Percentiles rank a stretch among this genome's conserved stretches.
Evolutionary conservation across 2,888 invertebrate species (phyloP).

Genomic region (Parasteatoda lunata): DNA sequence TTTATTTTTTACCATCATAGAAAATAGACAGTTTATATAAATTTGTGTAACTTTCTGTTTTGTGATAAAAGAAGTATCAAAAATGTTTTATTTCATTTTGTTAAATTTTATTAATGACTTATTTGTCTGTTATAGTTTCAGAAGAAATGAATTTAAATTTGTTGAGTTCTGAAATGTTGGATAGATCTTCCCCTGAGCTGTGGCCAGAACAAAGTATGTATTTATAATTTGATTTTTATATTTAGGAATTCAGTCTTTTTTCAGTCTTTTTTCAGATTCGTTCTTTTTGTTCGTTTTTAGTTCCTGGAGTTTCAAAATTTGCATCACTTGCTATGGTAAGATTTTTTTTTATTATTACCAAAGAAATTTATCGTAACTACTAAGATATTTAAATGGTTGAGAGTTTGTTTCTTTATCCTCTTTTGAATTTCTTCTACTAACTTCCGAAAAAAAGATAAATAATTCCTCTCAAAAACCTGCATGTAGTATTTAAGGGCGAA

Average conservation of each 20-base stretch:
- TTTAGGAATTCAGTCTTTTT: not conserved
- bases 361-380: not conserved
- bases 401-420: not conserved
- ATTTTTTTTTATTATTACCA: not conserved
- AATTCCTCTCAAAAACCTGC: too few species aligned
- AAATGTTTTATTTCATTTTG: too few species aligned
- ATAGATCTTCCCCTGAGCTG: conserved; percentile 94
- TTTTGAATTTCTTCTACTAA: not conserved
- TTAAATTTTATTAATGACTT: too few species aligned
- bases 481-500: too few species aligned
- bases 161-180: conserved; percentile 90
- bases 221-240: not conserved
- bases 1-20: too few species aligned
- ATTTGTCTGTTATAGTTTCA: conserved; percentile 21
- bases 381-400: not conserved
- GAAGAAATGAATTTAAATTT: conserved; percentile 82
- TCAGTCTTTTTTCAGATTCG: not conserved
- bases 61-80: too few species aligned
- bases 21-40: too few species aligned
- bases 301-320: conserved; percentile 92
- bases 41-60: too few species aligned
- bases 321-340: conserved; percentile 73
- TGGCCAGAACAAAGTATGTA: conserved; percentile 96
- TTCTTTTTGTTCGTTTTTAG: conserved; percentile 75
- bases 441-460: not conserved